Conservation (phyloP, 2,888 invertebrate genomes). For the Dione vanillae region DNA sequence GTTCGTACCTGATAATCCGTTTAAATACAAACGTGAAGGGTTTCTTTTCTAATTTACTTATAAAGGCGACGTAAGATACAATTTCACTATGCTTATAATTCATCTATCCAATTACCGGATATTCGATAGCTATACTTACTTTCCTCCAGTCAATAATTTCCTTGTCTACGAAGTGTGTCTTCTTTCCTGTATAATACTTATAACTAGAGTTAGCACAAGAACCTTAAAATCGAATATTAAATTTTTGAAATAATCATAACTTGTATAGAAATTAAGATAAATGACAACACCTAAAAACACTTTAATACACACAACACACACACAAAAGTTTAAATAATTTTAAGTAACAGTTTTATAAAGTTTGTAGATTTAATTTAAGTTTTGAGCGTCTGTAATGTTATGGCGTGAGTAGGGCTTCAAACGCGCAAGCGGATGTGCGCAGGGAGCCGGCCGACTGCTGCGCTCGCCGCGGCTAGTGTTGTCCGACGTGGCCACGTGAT, state of each 20-base stretch:
- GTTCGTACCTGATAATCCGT: constrained; percentile 40
- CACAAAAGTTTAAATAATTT: background rate
- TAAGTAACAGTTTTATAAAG: constrained; percentile 4
- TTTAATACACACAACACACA: constrained; percentile 9
- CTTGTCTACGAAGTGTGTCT: constrained; percentile 27
- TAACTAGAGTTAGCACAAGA: constrained; percentile 12
- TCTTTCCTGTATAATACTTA: constrained; percentile 10
- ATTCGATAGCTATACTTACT: constrained; percentile 42
- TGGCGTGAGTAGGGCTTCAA: constrained; percentile 37
- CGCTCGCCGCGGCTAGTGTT: constrained; percentile 53
- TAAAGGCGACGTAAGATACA: constrained; percentile 30
- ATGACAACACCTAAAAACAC: constrained; percentile 2
- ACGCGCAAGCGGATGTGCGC: constrained; percentile 80
- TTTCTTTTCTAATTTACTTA: constrained; percentile 46
- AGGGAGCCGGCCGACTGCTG: constrained; percentile 75
- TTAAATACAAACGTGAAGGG: constrained; percentile 42
- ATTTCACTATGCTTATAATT: constrained; percentile 37
- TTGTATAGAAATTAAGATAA: background rate
- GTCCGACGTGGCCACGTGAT: constrained; percentile 63
- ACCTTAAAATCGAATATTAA: background rate
- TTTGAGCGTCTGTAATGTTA: constrained; percentile 32
- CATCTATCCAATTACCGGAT: constrained; percentile 46
- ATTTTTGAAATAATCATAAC: background rate
- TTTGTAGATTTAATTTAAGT: constrained; percentile 26
- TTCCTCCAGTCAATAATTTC: constrained; percentile 32